Conservation (phyloP, 2,113 vertebrate genomes). For the Pollimyrus isidori region DNA sequence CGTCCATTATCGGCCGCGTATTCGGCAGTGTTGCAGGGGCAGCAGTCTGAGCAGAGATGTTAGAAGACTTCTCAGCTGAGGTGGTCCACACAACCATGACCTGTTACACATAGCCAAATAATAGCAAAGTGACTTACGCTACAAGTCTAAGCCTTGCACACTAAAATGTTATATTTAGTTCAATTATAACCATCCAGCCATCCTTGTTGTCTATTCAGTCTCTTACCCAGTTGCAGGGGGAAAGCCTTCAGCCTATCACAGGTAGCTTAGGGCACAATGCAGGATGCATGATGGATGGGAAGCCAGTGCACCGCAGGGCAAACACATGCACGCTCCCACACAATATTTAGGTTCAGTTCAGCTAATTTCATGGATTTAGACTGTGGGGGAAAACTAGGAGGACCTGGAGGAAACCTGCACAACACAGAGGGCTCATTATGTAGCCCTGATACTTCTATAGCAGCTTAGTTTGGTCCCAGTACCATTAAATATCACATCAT, state of each 20-base stretch:
- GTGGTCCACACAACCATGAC: background rate
- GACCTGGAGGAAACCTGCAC: background rate
- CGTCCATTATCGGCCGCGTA: background rate
- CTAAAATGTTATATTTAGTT: background rate
- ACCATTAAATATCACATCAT: background rate
- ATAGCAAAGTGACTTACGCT: background rate
- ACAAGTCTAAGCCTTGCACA: background rate
- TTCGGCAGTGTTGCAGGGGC: background rate
- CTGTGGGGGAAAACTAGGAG: background rate
- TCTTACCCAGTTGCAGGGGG: background rate
- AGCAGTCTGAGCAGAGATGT: background rate
- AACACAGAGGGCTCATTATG: background rate
- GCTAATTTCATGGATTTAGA: too few relatives aligned
- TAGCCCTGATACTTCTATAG: background rate
- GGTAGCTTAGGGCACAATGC: background rate
- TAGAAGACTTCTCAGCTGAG: background rate
- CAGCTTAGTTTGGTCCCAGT: background rate
- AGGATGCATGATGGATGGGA: background rate
- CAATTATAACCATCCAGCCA: background rate
- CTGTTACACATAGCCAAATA: background rate
- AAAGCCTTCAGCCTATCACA: background rate
- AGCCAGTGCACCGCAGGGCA: too few relatives aligned
- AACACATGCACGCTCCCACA: too few relatives aligned
- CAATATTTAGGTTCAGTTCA: too few relatives aligned
- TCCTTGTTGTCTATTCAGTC: background rate